Evolutionary conservation across 2,113 vertebrate genomes (phyloP), one percentile per base, ranked within the genome.

Genomic region (Cyphomyrus plagiostoma): DNA sequence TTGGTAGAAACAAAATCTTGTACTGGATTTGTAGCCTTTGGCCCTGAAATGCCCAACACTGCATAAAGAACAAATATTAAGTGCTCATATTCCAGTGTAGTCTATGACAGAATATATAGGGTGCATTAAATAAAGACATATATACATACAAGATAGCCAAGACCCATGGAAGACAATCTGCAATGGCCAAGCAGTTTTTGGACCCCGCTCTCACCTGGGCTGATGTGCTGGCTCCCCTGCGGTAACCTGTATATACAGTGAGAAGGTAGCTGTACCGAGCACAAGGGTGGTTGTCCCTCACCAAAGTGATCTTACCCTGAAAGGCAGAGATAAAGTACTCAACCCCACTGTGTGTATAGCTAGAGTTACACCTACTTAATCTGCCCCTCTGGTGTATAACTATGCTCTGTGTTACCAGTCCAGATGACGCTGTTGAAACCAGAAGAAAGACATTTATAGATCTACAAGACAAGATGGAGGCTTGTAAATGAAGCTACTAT

Each of bases 291-390:
- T 94, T 97, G 92, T 97, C 97, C 30, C 94, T 93, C 93, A 97
- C 93, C 56, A 97, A 88, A 0, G 97, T 96, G 82, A 97, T 94
- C 91, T 96, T 97, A 85, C 95, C 95, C 97, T 97, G 92, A 84
- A 45, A 11, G 10, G 82, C 42, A 48, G 82, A 23, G 83, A 56
- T 11, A 86, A 7, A 53, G 19, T 30, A 52, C 17, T 87, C 35
- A 42, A 15, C 23, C 10, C 23, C 35, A n/a, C 4, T 23, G 35
- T n/a, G 19, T 23, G 1, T 62, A 35, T 5, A 21, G 52, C 26
- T 86, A 52, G 23, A 2, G 17, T 53, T 49, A 11, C n/a, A 52
- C 26, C 15, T 87, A 9, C 48, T 48, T 53, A 48, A 23, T 23
- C 1, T 1, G 15, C 39, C 39, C 80, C 15, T 45, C 42, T 82